These are phyloP conservation scores for Drosophila suboccidentalis DNA, from an alignment of 2,888 invertebrate species.

Conservation along the genomic window DNA sequence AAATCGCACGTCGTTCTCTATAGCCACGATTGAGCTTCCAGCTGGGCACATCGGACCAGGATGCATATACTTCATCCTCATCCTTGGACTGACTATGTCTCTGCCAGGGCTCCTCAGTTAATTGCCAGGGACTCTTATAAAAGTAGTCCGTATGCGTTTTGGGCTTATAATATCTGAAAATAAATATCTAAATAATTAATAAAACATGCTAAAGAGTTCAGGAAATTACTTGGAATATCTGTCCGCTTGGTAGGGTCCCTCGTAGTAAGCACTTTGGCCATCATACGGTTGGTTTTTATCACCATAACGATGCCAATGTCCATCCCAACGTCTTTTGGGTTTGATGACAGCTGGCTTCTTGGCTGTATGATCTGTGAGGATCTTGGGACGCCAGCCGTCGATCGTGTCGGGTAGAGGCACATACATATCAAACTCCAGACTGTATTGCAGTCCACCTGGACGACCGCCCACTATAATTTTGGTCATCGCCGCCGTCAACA, in stretches of 20 bases:
- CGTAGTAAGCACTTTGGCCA: background rate
- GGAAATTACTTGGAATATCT: conserved; percentile 21
- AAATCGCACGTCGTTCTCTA: conserved; percentile 72
- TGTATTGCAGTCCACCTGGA: conserved; percentile 71
- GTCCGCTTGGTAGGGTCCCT: conserved; percentile 10
- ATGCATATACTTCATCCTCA: conserved; percentile 36
- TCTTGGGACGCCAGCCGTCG: conserved; percentile 73
- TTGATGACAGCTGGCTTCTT: conserved; percentile 1
- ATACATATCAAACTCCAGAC: conserved; percentile 76
- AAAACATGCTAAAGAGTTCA: background rate
- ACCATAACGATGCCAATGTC: conserved; percentile 12
- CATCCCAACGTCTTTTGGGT: conserved; percentile 46
- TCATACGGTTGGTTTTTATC: background rate
- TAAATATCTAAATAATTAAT: background rate
- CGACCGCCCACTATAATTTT: conserved; percentile 70
- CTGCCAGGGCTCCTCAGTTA: conserved; percentile 16
- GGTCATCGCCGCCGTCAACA: conserved; percentile 69
- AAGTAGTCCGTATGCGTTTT: conserved; percentile 31
- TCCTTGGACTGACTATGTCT: background rate
- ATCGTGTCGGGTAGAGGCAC: conserved; percentile 73
- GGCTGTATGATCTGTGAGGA: conserved; percentile 23
- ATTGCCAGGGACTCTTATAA: conserved; percentile 50
- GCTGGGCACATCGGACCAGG: conserved; percentile 41
- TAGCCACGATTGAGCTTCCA: conserved; percentile 67
- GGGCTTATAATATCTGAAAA: conserved; percentile 12